Conservation (phyloP, 2,797 vertebrate genomes). For the Vireo griseus region DNA sequence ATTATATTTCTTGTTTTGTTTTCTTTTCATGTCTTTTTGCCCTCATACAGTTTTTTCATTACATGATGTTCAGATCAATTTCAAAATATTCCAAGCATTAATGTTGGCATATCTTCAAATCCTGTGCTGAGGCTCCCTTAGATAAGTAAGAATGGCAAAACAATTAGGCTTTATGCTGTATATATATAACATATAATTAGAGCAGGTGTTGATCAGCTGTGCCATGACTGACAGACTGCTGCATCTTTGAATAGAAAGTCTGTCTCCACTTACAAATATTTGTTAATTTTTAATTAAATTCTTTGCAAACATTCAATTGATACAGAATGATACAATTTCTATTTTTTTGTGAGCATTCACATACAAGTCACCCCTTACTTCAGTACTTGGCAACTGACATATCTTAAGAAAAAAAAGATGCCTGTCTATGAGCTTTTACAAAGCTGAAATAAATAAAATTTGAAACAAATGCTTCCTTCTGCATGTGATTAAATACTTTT, state of each 20-base stretch:
- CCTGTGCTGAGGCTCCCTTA: background rate
- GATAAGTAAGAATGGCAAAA: conserved; percentile 7
- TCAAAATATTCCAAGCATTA: background rate
- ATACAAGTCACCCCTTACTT: background rate
- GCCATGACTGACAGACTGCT: background rate
- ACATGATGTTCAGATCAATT: background rate
- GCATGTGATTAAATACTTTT: background rate
- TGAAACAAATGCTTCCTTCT: background rate
- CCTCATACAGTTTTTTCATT: background rate
- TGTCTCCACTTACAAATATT: conserved; percentile 27
- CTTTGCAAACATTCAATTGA: conserved; percentile 8
- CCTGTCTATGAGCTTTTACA: background rate
- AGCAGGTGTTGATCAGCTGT: conserved; percentile 42
- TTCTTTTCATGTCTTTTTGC: background rate
- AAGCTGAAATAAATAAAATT: background rate
- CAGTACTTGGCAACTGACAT: background rate
- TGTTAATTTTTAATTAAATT: conserved; percentile 44
- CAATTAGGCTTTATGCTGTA: background rate
- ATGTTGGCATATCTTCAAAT: background rate
- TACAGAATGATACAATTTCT: background rate
- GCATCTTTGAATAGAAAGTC: conserved; percentile 1
- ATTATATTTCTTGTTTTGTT: background rate
- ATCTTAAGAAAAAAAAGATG: background rate
- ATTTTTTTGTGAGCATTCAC: background rate
- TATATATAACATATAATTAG: background rate